Base-by-base conservation (phyloP, 2,797 vertebrate genomes). In the Mallotus villosus region DNA sequence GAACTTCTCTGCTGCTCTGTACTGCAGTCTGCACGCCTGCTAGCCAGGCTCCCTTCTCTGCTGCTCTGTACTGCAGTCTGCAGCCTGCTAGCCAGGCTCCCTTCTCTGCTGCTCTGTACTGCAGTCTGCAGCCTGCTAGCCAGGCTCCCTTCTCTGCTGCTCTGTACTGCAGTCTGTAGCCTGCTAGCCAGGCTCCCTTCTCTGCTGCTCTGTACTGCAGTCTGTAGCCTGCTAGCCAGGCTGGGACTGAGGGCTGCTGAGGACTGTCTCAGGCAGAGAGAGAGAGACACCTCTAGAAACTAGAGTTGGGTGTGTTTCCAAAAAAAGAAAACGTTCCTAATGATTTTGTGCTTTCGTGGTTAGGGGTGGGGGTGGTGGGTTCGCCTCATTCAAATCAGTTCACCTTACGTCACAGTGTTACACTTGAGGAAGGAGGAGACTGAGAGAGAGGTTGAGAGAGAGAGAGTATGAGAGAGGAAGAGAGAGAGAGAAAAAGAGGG, bases 21-120 rank as follows among this genome's bases (percentile, higher is more conserved):
- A 21, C 57, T 59, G 57, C 57, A 65, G 63, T 91, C 76, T 90
- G 27, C 75, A 90, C 89, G 34, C 0, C 34, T 37, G 34, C 1
- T 6, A 37, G 34, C 34, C 34, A 37, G 34, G 34, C 34, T 37
- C n/a, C n/a, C 27, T 51, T 11, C 9, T 11, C 49, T 51, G 49
- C 49, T 4, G 14, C 51, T 57, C 53, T 22, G 9, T 59, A 22
- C 58, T 27, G 58, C 58, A 66, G 63, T 91, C 76, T 90, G 29
- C 76, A 90, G 41, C 1, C 41, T 46, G 41, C 0, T 11, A 46
- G 41, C 41, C 41, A 46, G 41, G 41, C 41, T 46, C n/a, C n/a
- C 27, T 51, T 11, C 9, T 11, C 49, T 51, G 49, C 49, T 4
- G 14, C 51, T 57, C 53, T 22, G 9, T 59, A 22, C 58, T 27